phyloP scores from a whole-genome alignment of 2,888 invertebrate species.

The Agrilus biguttatus region DNA sequence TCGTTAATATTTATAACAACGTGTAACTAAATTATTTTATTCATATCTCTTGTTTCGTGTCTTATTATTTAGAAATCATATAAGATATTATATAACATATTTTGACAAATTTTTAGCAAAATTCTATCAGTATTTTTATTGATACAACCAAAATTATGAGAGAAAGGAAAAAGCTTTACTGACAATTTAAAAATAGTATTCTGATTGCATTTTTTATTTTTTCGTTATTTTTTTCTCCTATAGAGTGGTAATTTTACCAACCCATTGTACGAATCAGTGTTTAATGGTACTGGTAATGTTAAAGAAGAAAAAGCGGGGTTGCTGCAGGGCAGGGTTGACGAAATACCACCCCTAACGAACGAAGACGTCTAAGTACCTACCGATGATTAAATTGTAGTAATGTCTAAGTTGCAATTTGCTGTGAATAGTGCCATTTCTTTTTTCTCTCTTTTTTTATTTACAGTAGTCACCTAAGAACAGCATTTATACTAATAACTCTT shows the following conservation, averaged over 20 bases:
- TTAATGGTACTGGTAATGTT: constrained; percentile 33
- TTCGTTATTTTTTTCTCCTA: constrained; percentile 12
- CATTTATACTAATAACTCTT: no score
- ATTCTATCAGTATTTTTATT: no score
- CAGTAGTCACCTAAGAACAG: no score
- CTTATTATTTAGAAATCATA: not conserved
- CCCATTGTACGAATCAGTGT: constrained; percentile 76
- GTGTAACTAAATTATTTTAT: no score
- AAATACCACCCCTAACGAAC: constrained; percentile 23
- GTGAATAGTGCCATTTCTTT: constrained; percentile 31
- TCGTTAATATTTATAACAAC: no score
- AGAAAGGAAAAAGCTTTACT: no score
- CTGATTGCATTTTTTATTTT: not conserved
- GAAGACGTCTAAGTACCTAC: constrained; percentile 24
- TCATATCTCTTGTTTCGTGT: not conserved
- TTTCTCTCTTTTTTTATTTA: no score
- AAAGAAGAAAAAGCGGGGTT: constrained; percentile 41
- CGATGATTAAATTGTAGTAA: constrained; percentile 11
- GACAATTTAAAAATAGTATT: not conserved
- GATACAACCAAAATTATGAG: no score
- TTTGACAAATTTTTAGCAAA: no score
- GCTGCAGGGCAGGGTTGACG: constrained; percentile 37
- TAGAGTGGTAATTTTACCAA: constrained; percentile 66
- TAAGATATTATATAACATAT: not conserved
- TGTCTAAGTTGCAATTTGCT: constrained; percentile 22